Base-by-base conservation (phyloP, 2,797 vertebrate genomes). In the Carcharodon carcharias region DNA sequence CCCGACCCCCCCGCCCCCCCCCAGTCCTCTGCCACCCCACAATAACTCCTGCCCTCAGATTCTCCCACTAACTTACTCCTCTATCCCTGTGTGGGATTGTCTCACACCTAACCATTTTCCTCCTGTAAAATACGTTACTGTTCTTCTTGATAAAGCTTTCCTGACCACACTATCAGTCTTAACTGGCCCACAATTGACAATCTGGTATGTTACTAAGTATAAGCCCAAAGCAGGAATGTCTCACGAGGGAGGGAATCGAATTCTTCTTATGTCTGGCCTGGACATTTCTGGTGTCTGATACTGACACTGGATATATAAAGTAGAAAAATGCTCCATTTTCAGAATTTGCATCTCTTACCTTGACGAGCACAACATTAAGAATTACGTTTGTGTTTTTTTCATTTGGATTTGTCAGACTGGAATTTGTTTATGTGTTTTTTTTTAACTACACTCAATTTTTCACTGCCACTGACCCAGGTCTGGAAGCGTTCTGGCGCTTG, bases 401-500 rank as follows among this genome's bases (percentile, higher is more conserved):
- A 56, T 54, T 35, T 63, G 31, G 12, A 63, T 63, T 63, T 63
- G 56, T 3, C 21, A 67, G 61, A 23, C 54, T 96, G 1, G n/a
- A 40, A 50, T 50, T 50, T 50, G 45, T 96, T 35, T n/a, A n/a
- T n/a, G n/a, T n/a, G n/a, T n/a, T 71, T 96, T 40, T 73, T 85
- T 65, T 65, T 45, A 3, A 61, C 63, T 93, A 65, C 93, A 67
- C 26, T 67, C 40, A 67, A 21, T 56, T 93, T 93, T 93, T 65
- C 63, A 45, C 63, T 45, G 56, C 16, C 12, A 35, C 88, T n/a
- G 4, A 91, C 61, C 23, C 97, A 99, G 99, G 98, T 99, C 16
- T 98, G 99, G 98, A 99, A 99, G 96, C 98, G 98, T 80, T 99
- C 99, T 0, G 99, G 99, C 0, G 99, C 99, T 0, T 99, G 99